A percentile compares a stretch with the other conserved stretches of the same genome.
Evolutionary conservation across 2,888 invertebrate species (phyloP).

Genomic region (Hemaris fuciformis): DNA sequence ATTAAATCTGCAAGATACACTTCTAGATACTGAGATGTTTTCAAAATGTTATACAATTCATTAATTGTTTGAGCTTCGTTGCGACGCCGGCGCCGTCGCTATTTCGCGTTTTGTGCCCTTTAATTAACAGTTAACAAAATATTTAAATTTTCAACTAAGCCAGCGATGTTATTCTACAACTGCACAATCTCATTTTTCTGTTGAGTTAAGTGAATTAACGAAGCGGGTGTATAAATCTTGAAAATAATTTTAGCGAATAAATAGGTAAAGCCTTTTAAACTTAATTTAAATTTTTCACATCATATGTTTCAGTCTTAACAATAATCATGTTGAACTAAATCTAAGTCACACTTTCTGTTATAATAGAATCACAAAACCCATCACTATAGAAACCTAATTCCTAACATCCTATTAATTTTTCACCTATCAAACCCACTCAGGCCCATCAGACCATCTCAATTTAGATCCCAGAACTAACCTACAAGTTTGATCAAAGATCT

Average conservation of each 20-base stretch:
- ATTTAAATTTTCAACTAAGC: neutral
- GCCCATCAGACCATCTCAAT: conserved; percentile 10
- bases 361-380: too few relatives aligned
- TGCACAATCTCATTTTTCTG: too few relatives aligned
- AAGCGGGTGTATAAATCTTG: neutral
- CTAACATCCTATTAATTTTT: neutral
- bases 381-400: too few relatives aligned
- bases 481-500: conserved; percentile 56
- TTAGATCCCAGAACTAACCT: conserved; percentile 37
- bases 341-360: too few relatives aligned
- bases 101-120: neutral
- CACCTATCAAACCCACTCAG: neutral
- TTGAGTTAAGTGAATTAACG: neutral
- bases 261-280: too few relatives aligned
- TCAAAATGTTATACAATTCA: conserved; percentile 45
- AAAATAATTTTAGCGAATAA: too few relatives aligned
- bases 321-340: too few relatives aligned
- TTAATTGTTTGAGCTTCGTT: conserved; percentile 35
- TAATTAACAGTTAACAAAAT: neutral
- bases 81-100: neutral
- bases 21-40: conserved; percentile 55
- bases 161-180: neutral
- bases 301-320: too few relatives aligned
- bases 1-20: conserved; percentile 73
- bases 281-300: too few relatives aligned